Percentiles rank a stretch among this genome's conserved stretches.
Conservation (phyloP, 2,888 invertebrate species). For the Lobophora halterata region DNA sequence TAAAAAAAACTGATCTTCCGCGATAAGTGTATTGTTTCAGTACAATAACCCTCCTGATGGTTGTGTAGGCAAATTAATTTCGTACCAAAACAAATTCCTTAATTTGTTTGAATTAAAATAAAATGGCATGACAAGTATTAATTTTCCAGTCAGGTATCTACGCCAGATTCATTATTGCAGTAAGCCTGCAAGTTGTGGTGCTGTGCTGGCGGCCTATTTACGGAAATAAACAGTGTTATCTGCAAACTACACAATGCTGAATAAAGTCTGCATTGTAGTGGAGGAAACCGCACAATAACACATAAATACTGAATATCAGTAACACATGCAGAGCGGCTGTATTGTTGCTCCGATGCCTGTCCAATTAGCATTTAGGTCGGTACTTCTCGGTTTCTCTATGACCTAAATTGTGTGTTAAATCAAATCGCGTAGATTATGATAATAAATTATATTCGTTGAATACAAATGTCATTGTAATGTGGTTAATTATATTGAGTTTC, state of each 20-base stretch:
- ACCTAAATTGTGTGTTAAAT: no score
- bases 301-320: constrained; percentile 15
- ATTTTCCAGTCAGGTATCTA: constrained; percentile 3
- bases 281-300: no score
- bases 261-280: no score
- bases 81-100: constrained; percentile 13
- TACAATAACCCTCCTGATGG: constrained; percentile 27
- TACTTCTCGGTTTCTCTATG: constrained; percentile 12
- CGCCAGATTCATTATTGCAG: constrained; percentile 10
- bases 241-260: no score
- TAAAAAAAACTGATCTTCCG: constrained; percentile 23
- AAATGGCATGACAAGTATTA: constrained; percentile 12
- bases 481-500: not conserved
- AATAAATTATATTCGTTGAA: no score
- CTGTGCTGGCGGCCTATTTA: no score
- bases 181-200: constrained; percentile 8
- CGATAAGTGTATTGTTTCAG: constrained; percentile 28
- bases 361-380: constrained; percentile 22
- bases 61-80: constrained; percentile 13
- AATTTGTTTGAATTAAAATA: constrained; percentile 17
- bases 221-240: no score
- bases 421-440: no score
- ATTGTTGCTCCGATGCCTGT: constrained; percentile 11
- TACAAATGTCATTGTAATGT: not conserved
- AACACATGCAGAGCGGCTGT: constrained; percentile 6